A percentile compares a stretch with the other conserved stretches of the same genome.
These are phyloP conservation scores for Catharus fuscescens DNA, from an alignment of 2,113 vertebrate genomes.

Conservation along the genomic window DNA sequence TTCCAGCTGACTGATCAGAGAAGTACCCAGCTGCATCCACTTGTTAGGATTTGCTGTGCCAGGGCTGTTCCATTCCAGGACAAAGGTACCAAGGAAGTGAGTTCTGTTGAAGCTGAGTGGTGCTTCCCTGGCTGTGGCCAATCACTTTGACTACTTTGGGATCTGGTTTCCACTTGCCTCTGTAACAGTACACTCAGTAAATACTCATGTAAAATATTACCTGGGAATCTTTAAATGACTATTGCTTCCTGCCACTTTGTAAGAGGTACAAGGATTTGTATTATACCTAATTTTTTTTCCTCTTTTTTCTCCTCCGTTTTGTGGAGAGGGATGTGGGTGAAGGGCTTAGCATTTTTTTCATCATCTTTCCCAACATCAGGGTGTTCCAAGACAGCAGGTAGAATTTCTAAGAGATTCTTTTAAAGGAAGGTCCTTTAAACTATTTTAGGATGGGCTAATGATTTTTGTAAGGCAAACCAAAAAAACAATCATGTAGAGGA, in stretches of 20 bases:
- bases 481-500: neutral
- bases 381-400: neutral
- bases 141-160: neutral
- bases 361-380: neutral
- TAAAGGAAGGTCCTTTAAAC: neutral
- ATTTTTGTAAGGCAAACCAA: neutral
- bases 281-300: neutral
- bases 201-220: neutral
- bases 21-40: neutral
- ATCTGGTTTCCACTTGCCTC: neutral
- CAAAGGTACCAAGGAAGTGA: neutral
- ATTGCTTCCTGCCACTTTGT: neutral
- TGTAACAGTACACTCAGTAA: neutral
- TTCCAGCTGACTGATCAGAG: constrained; percentile 11
- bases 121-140: neutral
- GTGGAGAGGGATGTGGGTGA: neutral
- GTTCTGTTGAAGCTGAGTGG: neutral
- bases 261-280: neutral
- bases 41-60: neutral
- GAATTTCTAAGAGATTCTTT: neutral
- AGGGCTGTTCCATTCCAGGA: neutral
- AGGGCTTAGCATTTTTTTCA: neutral
- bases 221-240: neutral
- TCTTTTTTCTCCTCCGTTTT: neutral
- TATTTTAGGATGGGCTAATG: too few species aligned